phyloP scores from a whole-genome alignment of 2,888 invertebrate genomes.

The Hemaris fuciformis region DNA sequence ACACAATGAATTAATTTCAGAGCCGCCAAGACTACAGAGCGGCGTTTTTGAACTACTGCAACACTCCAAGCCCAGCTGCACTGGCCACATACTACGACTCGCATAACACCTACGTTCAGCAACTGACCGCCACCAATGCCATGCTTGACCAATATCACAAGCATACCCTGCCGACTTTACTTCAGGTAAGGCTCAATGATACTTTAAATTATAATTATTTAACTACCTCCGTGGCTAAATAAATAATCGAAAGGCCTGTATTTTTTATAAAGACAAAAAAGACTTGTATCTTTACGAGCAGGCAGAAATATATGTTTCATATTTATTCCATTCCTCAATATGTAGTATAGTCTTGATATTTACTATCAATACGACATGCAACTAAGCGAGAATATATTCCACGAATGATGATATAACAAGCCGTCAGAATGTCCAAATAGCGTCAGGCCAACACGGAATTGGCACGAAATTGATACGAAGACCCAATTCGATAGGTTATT shows the following conservation, averaged over 20 bases:
- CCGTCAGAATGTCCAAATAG: background rate
- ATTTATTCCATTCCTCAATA: too few relatives aligned
- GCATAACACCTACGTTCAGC: conserved; percentile 96
- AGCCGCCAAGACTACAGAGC: conserved; percentile 94
- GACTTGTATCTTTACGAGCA: background rate
- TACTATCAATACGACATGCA: background rate
- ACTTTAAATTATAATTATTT: too few relatives aligned
- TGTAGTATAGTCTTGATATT: background rate
- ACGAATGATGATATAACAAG: background rate
- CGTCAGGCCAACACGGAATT: background rate
- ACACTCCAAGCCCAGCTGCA: conserved; percentile 85
- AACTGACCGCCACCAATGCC: conserved; percentile 95
- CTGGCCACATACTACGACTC: conserved; percentile 92
- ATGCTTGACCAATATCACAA: conserved; percentile 94
- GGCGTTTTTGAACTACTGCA: conserved; percentile 90
- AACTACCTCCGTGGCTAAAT: too few relatives aligned
- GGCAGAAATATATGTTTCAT: too few relatives aligned
- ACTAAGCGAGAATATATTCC: background rate
- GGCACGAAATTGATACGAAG: conserved; percentile 2
- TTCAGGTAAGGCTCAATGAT: conserved; percentile 82
- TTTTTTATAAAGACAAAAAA: background rate
- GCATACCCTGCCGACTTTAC: conserved; percentile 91
- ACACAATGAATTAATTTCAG: conserved; percentile 69
- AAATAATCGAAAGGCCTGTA: too few relatives aligned
- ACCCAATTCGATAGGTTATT: background rate